Evolutionary conservation across 2,888 invertebrate species (phyloP), one percentile per base, ranked within the genome.

Genomic region (Scrobipalpa atriplicella): DNA sequence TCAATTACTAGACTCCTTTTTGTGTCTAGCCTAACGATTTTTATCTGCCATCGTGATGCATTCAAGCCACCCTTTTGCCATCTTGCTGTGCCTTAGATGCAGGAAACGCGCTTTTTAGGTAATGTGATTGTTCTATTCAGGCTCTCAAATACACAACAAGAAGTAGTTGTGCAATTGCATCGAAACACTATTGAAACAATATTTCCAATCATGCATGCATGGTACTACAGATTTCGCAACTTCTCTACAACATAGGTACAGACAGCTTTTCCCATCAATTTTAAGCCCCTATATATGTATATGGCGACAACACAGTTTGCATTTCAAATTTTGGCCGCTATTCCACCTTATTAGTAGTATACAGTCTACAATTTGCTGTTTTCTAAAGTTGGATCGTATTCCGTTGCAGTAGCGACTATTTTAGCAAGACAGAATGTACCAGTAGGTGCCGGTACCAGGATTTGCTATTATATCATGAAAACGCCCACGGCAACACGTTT

Each of bases 291-390:
- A 47, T 47, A 47, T 16, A 47, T 29, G 43, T 47, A 43, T 62
- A 43, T 62, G 62, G 62, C 43, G 62, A 43, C 61, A 58, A 43
- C 71, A 71, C 68, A 71, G 73, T 80, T 78, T 75, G 78, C 74
- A 78, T 78, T 78, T 74, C 79, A 78, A 79, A 80, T 79, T 77
- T 78, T 70, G 75, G 71, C 73, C 74, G 71, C 75, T 72, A 75
- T 73, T 73, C 62, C 36, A 39, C 62, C 62, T 47, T 62, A 62
- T 62, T 62, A 62, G 62, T 19, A 1, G 8, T 36, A 60, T 47
- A 47, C n/a, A 47, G 16, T 16, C 6, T 16, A 5, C 47, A 3
- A 16, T 6, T n/a, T 47, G 9, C 47, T n/a, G 47, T n/a, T n/a
- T n/a, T n/a, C 1, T 16, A n/a, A 47, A 47, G n/a, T n/a, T 10